Evolutionary conservation across 2,797 vertebrate genomes (phyloP), one percentile per base, ranked within the genome.

Genomic region (Acanthiza pusilla): DNA sequence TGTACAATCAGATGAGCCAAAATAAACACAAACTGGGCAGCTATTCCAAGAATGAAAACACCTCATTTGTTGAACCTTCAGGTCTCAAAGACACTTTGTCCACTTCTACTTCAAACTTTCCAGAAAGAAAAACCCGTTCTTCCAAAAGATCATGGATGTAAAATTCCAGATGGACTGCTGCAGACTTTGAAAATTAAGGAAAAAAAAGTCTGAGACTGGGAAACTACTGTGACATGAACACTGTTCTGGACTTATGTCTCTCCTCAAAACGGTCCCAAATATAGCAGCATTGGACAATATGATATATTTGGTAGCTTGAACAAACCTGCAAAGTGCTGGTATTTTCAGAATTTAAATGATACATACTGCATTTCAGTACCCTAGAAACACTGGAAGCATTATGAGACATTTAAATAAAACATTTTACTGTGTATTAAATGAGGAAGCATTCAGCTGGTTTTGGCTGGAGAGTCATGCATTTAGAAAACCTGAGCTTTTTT

Each of bases 51-150:
- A 94, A 79, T 61, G 71, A 95, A 96, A 97, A 94, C 89, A 95
- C 94, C 95, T 96, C 83, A 94, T 96, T 88, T 95, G 89, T 95
- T 95, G 94, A 95, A 71, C 65, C 65, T 91, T 63, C 50, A 82
- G 71, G 93, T 94, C 91, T 96, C 89, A 97, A 96, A 97, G 95
- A 79, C 22, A 4, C 89, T 95, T 96, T 97, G 96, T 97, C 85
- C 94, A 84, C 58, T 95, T 93, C 83, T 85, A 77, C 74, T 91
- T 93, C 84, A 94, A 71, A 96, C 80, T 95, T 96, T 94, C 90
- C 93, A 94, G 88, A 96, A 93, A 88, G 93, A 96, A 91, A 96
- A 79, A 38, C 23, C 32, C 0, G 12, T 91, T 96, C 67, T 95
- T 88, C 65, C 80, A 94, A 76, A 76, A 82, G 85, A 96, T 79